phyloP scores from a whole-genome alignment of 2,888 invertebrate species.

The Neoascia interrupta region DNA sequence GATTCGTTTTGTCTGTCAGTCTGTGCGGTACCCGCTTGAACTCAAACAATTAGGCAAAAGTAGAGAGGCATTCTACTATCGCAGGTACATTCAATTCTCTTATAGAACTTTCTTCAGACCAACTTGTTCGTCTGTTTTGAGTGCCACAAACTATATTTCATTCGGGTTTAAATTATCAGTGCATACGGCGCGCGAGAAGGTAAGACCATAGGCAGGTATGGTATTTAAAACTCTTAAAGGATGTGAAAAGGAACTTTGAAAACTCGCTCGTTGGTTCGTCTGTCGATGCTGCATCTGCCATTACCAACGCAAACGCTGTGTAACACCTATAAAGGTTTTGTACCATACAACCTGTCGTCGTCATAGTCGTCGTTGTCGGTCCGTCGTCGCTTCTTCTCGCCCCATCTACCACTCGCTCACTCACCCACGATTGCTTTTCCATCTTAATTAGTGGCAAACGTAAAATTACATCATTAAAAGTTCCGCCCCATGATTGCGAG shows the following conservation, averaged over 20 bases:
- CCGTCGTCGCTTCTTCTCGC: slow-evolving; percentile 11
- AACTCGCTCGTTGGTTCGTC: slow-evolving; percentile 24
- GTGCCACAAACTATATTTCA: slow-evolving; percentile 55
- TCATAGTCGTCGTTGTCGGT: slow-evolving; percentile 23
- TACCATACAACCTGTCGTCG: slow-evolving; percentile 26
- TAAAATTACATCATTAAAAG: slow-evolving; percentile 70
- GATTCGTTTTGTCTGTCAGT: slow-evolving; percentile 13
- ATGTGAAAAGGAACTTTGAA: slow-evolving; percentile 51
- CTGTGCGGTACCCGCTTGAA: slow-evolving; percentile 29
- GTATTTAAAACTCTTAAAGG: slow-evolving; percentile 54
- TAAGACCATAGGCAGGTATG: slow-evolving; percentile 1
- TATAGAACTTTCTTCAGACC: slow-evolving; percentile 39
- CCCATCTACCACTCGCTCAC: slow-evolving; percentile 27
- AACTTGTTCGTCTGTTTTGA: slow-evolving; percentile 16
- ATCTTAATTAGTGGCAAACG: slow-evolving; percentile 70
- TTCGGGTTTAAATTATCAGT: slow-evolving; percentile 52
- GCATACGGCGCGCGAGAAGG: slow-evolving; percentile 28
- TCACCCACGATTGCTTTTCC: slow-evolving; percentile 66
- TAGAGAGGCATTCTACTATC: not conserved
- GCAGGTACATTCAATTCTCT: no score
- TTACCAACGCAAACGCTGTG: slow-evolving; percentile 15
- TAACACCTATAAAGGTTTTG: slow-evolving; percentile 1
- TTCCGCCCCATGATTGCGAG: slow-evolving; percentile 67
- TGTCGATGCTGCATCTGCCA: slow-evolving; percentile 35
- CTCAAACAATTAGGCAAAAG: slow-evolving; percentile 58